phyloP scores from a whole-genome alignment of 2,113 vertebrate genomes.

The Todiramphus chloris region DNA sequence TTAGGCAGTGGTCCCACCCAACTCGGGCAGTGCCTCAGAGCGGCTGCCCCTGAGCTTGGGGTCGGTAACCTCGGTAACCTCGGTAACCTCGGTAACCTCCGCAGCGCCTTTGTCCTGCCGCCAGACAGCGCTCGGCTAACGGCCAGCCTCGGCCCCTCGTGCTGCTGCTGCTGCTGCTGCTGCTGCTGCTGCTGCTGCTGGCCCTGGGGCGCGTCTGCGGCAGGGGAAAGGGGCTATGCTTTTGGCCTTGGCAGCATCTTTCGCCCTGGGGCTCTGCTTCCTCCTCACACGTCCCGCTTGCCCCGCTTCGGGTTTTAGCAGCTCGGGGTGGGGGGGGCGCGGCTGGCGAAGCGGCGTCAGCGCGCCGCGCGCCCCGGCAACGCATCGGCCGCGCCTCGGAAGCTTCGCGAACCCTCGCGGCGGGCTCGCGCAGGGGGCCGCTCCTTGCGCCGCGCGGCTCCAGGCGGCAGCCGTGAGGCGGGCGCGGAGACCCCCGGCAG shows the following conservation, averaged over 20 bases:
- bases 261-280: neutral
- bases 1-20: neutral
- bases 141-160: neutral
- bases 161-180: neutral
- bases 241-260: neutral
- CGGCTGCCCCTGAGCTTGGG: neutral
- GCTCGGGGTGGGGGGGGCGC: too few relatives aligned
- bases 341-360: too few relatives aligned
- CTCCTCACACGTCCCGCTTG: neutral
- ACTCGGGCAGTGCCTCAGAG: fast-evolving
- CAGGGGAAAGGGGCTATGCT: neutral
- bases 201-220: neutral
- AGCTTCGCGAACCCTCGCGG: neutral
- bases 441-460: too few relatives aligned
- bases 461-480: too few relatives aligned
- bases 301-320: too few relatives aligned
- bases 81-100: neutral
- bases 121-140: neutral
- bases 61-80: neutral
- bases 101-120: neutral
- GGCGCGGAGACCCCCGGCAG: too few relatives aligned
- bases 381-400: fast-evolving
- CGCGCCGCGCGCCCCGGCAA: too few relatives aligned
- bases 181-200: neutral
- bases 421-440: too few relatives aligned